Percentiles rank a stretch among this genome's conserved stretches.
These are phyloP conservation scores for Euwallacea fornicatus DNA, from an alignment of 1,140 invertebrate genomes.

Conservation along the genomic window DNA sequence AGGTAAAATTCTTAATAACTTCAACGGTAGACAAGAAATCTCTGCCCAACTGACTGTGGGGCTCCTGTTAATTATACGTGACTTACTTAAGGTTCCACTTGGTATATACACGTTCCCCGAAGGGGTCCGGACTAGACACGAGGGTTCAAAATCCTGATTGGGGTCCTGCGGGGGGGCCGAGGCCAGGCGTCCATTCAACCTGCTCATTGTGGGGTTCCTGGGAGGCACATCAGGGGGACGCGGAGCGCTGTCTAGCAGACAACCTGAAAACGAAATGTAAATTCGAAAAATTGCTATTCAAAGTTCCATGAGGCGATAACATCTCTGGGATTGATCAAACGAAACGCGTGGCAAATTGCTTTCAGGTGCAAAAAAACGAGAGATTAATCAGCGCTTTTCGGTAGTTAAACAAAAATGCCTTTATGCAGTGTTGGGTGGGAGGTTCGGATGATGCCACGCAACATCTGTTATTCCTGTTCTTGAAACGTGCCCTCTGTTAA, in stretches of 20 bases:
- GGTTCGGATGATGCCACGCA: no score
- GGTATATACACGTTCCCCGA: constrained; percentile 93
- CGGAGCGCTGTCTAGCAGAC: constrained; percentile 78
- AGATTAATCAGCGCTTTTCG: no score
- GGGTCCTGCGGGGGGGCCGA: constrained; percentile 66
- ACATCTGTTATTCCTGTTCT: no score
- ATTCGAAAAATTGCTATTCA: no score
- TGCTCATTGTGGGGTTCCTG: constrained; percentile 83
- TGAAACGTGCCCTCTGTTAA: no score
- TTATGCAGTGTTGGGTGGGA: no score
- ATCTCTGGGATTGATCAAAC: no score
- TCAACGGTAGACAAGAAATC: not conserved
- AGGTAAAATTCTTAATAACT: constrained; percentile 21
- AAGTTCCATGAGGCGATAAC: no score
- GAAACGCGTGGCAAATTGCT: no score
- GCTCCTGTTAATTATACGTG: constrained; percentile 21
- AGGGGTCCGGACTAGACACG: constrained; percentile 85
- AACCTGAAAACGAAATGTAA: constrained; percentile 66
- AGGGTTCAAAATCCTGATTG: constrained; percentile 86
- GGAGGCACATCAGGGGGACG: constrained; percentile 85
- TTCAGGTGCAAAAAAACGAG: no score
- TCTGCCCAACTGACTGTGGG: constrained; percentile 23
- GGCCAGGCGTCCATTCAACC: constrained; percentile 80
- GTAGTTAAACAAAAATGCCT: no score
- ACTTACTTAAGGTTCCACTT: constrained; percentile 70